Evolutionary conservation across 2,113 vertebrate genomes (phyloP).

Genomic region (Columbina picui): DNA sequence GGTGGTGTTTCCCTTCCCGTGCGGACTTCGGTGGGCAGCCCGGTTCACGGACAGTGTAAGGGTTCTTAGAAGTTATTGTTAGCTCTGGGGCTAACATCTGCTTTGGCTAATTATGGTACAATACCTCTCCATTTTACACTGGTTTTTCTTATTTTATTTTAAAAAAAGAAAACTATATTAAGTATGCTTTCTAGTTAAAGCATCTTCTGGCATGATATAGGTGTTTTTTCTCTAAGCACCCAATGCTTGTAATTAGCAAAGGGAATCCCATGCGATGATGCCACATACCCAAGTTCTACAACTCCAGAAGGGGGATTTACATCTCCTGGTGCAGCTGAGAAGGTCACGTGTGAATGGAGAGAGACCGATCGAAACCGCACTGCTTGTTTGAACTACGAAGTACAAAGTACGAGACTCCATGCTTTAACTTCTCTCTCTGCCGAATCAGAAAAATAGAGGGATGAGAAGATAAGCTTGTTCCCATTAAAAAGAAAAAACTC

Average conservation of each 20-base stretch:
- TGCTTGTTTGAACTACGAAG: background rate
- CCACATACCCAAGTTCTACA: background rate
- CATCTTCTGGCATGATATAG: fast-evolving
- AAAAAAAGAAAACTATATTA: no score
- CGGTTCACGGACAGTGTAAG: background rate
- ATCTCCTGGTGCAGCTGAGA: background rate
- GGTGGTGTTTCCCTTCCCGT: background rate
- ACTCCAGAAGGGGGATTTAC: background rate
- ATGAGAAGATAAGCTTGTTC: background rate
- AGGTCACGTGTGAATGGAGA: background rate
- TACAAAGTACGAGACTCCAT: background rate
- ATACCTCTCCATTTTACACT: background rate
- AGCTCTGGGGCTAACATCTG: background rate
- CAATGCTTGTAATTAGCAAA: background rate
- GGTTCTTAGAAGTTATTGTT: background rate
- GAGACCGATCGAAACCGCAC: background rate
- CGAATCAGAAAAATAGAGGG: background rate
- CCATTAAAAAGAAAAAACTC: background rate
- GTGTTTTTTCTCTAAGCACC: background rate
- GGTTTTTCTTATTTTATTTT: background rate
- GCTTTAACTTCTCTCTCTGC: background rate
- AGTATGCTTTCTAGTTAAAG: background rate
- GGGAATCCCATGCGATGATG: background rate
- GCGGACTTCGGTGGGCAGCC: background rate
- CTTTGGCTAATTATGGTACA: background rate